These are phyloP conservation scores for Cheilinus undulatus DNA, from an alignment of 2,113 vertebrate species.

Conservation along the genomic window DNA sequence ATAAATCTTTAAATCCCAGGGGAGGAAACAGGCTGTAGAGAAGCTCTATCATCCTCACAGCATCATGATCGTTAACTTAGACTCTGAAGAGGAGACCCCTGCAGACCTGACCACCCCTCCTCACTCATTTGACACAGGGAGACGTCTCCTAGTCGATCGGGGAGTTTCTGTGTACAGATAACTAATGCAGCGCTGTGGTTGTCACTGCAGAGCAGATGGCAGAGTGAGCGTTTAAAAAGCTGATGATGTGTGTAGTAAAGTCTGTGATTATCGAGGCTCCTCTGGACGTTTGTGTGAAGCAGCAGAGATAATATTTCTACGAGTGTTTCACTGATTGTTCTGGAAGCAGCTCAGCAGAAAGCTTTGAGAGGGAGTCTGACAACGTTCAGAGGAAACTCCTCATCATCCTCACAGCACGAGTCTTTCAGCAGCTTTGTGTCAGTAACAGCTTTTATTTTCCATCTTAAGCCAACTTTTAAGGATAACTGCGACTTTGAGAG, in stretches of 20 bases:
- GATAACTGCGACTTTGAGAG: too few relatives aligned
- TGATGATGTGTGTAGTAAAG: conserved; percentile 64
- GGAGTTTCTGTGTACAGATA: conserved; percentile 4
- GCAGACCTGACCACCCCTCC: too few relatives aligned
- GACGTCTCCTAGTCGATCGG: neutral
- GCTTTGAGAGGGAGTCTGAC: conserved; percentile 45
- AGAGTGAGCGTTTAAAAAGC: conserved; percentile 65
- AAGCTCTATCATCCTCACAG: conserved; percentile 22
- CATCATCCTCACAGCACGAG: conserved; percentile 32
- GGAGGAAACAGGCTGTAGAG: too few relatives aligned
- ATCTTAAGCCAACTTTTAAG: too few relatives aligned
- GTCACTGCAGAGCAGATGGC: conserved; percentile 72
- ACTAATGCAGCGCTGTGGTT: conserved; percentile 11
- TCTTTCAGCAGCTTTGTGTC: neutral
- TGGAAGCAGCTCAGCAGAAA: conserved; percentile 40
- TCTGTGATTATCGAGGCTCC: conserved; percentile 62
- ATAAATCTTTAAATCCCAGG: conserved; percentile 24
- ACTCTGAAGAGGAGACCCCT: conserved; percentile 23
- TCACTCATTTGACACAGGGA: conserved; percentile 16
- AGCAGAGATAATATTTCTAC: conserved; percentile 80
- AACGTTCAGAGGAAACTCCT: conserved; percentile 43
- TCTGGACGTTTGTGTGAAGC: conserved; percentile 57
- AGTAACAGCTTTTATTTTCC: too few relatives aligned
- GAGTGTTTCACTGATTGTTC: conserved; percentile 68
- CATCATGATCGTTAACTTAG: conserved; percentile 25